Conservation (phyloP, 2,888 invertebrate genomes). For the Pycnomerus fuliginosus region DNA sequence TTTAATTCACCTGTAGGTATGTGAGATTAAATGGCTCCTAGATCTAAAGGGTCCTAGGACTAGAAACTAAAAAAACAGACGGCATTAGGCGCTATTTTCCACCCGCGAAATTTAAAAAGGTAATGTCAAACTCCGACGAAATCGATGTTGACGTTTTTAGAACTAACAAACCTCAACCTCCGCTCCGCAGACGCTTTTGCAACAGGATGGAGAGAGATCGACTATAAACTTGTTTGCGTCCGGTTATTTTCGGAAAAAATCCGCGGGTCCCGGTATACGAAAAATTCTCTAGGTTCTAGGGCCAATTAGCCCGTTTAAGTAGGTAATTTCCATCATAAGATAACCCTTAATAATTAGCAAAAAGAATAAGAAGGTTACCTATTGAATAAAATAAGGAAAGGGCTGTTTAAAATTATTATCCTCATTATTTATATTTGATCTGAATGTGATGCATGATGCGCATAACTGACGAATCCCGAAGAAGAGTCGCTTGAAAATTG, state of each 20-base stretch:
- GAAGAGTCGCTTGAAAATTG: constrained; percentile 26
- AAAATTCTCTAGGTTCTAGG: no score
- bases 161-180: constrained; percentile 3
- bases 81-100: constrained; percentile 5
- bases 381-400: no score
- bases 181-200: constrained; percentile 17
- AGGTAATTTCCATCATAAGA: no score
- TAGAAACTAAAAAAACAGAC: no score
- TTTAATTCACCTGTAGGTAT: no score
- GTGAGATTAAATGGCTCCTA: no score
- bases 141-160: constrained; percentile 17
- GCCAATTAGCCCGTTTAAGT: no score
- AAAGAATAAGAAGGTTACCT: no score
- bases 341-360: constrained; percentile 7
- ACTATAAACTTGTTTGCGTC: constrained; percentile 35
- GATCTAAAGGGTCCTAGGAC: no score
- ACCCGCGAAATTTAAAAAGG: constrained; percentile 24
- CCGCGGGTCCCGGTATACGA: constrained; percentile 2
- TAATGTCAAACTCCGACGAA: not conserved
- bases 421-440: constrained; percentile 24
- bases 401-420: constrained; percentile 24
- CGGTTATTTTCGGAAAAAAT: constrained; percentile 26
- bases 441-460: constrained; percentile 27
- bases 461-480: constrained; percentile 30
- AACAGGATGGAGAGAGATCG: constrained; percentile 34